Base-by-base conservation (phyloP, 2,113 vertebrate species). In the Malaclemys terrapin region DNA sequence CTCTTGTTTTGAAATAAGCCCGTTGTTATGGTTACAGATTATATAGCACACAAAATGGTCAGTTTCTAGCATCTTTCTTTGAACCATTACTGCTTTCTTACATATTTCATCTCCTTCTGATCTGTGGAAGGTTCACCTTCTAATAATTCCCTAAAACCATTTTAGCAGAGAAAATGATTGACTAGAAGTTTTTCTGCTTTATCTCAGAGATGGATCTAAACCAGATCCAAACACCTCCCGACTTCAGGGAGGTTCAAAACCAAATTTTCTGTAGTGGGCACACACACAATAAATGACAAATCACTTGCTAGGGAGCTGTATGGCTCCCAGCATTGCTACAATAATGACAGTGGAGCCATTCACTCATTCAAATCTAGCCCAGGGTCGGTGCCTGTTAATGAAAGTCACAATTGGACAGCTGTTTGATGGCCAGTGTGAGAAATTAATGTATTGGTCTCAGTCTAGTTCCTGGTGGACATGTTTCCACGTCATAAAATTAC, bases 401-500 rank as follows among this genome's bases (percentile, higher is more conserved):
- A 22, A 94, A 95, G 12, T 95, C 87, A 80, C 85, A 95, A 87
- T 85, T 89, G 95, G 92, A 78, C 53, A 87, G 65, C 57, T 69
- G 81, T 95, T 85, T 95, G 86, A 56, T 84, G 85, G n/a, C 78
- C 4, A 0, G 27, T 86, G 31, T 87, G 87, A 94, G 62, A 94
- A 96, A 94, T 85, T 52, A 49, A 53, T 47, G 92, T 94, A 53
- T 85, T 94, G 87, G 94, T 92, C 88, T 82, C 78, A 42, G 22
- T 91, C 94, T 95, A 75, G 83, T 89, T 96, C 78, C 90, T 85
- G 16, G 38, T 88, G 47, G 81, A 97, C 57, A 83, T 81, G 81
- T 92, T 97, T 95, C 85, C 62, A 88, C 79, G 84, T 95, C 57
- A 85, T 93, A 95, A 94, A 96, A 95, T 72, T 95, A 80, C 85